Conservation (phyloP, 2,888 invertebrate species). For the Pseudococcus longispinus region DNA sequence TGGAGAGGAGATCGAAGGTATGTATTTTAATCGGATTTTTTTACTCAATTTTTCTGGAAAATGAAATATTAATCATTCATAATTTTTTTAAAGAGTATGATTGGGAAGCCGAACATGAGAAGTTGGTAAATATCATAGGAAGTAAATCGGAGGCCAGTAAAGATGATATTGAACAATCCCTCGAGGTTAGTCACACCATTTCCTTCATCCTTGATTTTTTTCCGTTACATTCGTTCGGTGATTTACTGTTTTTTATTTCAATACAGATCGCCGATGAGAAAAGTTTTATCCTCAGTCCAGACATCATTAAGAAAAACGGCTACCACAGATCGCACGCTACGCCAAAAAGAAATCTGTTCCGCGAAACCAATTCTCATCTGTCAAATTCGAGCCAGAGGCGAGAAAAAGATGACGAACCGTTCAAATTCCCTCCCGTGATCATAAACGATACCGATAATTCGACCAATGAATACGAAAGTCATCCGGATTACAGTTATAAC, state of each 20-base stretch:
- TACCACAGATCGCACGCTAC: not conserved
- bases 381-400: not conserved
- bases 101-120: slow-evolving; percentile 78
- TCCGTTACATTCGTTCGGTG: not conserved
- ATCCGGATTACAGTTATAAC: slow-evolving; percentile 13
- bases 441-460: not conserved
- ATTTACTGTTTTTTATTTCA: not conserved
- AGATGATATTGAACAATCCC: slow-evolving; percentile 6
- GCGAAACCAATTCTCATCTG: not conserved
- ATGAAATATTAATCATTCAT: not conserved
- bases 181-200: slow-evolving; percentile 53
- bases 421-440: slow-evolving; percentile 9
- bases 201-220: slow-evolving; percentile 31
- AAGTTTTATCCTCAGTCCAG: slow-evolving; percentile 15
- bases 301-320: slow-evolving; percentile 12
- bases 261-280: not conserved
- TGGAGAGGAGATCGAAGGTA: slow-evolving; percentile 68
- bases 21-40: slow-evolving; percentile 50
- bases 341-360: not conserved
- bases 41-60: not conserved
- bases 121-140: slow-evolving; percentile 69
- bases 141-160: slow-evolving; percentile 61
- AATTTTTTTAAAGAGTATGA: slow-evolving; percentile 65
- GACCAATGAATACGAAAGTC: slow-evolving; percentile 1
- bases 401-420: not conserved